A percentile compares a stretch with the other conserved stretches of the same genome.
Evolutionary conservation across 2,888 invertebrate genomes (phyloP).

Genomic region (Nephrotoma guestfalica): DNA sequence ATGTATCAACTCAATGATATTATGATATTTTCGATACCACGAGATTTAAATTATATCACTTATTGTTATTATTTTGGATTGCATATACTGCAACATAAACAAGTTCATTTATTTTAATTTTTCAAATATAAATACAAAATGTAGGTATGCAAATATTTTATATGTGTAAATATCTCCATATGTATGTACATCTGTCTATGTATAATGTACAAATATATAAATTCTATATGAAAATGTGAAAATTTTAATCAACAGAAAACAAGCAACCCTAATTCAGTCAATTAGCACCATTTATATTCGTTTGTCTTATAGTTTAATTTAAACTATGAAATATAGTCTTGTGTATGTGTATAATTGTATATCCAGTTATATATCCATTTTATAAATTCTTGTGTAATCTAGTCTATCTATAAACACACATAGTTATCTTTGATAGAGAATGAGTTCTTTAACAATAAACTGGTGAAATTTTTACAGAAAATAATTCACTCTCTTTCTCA

Average conservation of each 20-base stretch:
- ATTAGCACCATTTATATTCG: conserved; percentile 13
- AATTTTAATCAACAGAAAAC: conserved; percentile 15
- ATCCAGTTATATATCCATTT: background rate
- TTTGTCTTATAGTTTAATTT: background rate
- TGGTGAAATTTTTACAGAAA: background rate
- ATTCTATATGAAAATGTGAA: conserved; percentile 10
- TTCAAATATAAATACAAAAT: background rate
- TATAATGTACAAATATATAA: background rate
- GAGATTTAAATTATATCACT: conserved; percentile 6
- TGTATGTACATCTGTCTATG: background rate
- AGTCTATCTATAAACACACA: background rate
- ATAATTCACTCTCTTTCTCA: background rate
- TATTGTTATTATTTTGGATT: background rate
- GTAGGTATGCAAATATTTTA: background rate
- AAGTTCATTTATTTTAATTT: background rate
- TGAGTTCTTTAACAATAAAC: background rate
- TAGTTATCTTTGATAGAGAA: background rate
- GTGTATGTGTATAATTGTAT: background rate
- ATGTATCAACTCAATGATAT: background rate
- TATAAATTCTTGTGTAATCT: background rate
- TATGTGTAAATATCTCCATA: background rate
- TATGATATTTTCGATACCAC: conserved; percentile 1
- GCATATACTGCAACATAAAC: background rate
- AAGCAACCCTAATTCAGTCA: conserved; percentile 14
- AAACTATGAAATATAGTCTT: background rate